Percentiles rank a stretch among this genome's conserved stretches.
Conservation (phyloP, 2,113 vertebrate genomes). For the Bothrops jararaca region DNA sequence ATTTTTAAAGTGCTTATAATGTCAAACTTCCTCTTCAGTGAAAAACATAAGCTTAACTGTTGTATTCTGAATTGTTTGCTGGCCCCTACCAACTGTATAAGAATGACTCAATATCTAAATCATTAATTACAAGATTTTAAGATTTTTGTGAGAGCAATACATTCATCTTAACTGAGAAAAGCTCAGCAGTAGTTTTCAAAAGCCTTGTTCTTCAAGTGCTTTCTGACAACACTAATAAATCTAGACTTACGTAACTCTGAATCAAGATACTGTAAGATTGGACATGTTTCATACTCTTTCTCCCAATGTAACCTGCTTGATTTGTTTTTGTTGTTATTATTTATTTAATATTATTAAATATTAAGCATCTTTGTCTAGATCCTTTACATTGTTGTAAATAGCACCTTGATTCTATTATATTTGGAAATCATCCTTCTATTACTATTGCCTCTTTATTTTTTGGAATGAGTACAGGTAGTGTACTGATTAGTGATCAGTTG, state of each 20-base stretch:
- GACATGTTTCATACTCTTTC: background rate
- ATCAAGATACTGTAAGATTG: background rate
- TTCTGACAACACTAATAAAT: background rate
- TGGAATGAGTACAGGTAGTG: background rate
- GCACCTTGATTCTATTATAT: background rate
- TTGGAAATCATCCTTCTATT: background rate
- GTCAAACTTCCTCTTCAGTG: background rate
- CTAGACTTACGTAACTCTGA: background rate
- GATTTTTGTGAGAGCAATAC: background rate
- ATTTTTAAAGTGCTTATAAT: slow-evolving; percentile 7
- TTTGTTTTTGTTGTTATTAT: background rate
- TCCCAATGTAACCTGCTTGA: background rate
- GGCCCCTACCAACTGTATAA: background rate
- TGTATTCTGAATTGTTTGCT: background rate
- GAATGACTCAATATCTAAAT: background rate
- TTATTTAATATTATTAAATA: background rate
- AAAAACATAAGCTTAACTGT: background rate
- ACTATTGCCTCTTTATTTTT: background rate
- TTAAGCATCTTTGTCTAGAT: background rate
- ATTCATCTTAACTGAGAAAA: background rate
- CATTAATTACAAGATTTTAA: background rate
- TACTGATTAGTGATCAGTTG: background rate
- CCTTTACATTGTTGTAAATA: background rate
- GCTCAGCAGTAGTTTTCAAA: background rate
- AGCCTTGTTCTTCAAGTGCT: background rate